A percentile compares a stretch with the other conserved stretches of the same genome.
Conservation (phyloP, 2,888 invertebrate species). For the Drosophila macrospina region DNA sequence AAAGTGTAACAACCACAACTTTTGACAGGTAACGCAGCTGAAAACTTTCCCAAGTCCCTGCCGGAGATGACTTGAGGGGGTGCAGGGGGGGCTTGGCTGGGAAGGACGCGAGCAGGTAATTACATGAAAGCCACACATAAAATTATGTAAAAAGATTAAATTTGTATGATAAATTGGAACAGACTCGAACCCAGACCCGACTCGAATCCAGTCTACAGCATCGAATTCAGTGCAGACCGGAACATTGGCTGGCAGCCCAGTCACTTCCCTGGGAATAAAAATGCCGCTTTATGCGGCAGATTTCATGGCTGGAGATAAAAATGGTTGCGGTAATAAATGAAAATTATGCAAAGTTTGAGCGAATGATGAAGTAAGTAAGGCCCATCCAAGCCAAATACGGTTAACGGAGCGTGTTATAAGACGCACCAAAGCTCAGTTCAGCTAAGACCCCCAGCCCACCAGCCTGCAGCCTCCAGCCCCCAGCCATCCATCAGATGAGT, state of each 20-base stretch:
- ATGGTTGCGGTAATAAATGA: slow-evolving; percentile 77
- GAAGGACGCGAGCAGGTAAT: slow-evolving; percentile 60
- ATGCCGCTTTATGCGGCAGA: slow-evolving; percentile 58
- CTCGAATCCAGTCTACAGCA: not conserved
- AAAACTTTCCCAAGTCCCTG: slow-evolving; percentile 67
- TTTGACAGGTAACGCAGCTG: slow-evolving; percentile 54
- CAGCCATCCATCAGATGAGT: slow-evolving; percentile 57
- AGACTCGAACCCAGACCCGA: slow-evolving; percentile 15
- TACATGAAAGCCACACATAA: slow-evolving; percentile 77
- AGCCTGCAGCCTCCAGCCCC: not conserved
- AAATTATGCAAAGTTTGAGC: slow-evolving; percentile 79
- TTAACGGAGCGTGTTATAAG: slow-evolving; percentile 81
- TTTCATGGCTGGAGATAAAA: slow-evolving; percentile 67
- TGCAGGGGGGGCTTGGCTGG: slow-evolving; percentile 19
- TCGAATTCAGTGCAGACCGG: slow-evolving; percentile 39
- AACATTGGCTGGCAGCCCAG: slow-evolving; percentile 34
- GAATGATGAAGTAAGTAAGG: slow-evolving; percentile 76
- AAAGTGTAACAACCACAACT: slow-evolving; percentile 34
- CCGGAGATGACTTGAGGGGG: not conserved
- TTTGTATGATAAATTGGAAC: slow-evolving; percentile 78
- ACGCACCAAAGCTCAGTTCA: slow-evolving; percentile 36
- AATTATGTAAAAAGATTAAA: slow-evolving; percentile 80
- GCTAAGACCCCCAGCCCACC: not conserved
- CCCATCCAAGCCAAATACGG: slow-evolving; percentile 69
- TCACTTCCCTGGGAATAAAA: slow-evolving; percentile 71